These are phyloP conservation scores for Odontomyia ornata DNA, from an alignment of 2,888 invertebrate genomes.

Conservation along the genomic window DNA sequence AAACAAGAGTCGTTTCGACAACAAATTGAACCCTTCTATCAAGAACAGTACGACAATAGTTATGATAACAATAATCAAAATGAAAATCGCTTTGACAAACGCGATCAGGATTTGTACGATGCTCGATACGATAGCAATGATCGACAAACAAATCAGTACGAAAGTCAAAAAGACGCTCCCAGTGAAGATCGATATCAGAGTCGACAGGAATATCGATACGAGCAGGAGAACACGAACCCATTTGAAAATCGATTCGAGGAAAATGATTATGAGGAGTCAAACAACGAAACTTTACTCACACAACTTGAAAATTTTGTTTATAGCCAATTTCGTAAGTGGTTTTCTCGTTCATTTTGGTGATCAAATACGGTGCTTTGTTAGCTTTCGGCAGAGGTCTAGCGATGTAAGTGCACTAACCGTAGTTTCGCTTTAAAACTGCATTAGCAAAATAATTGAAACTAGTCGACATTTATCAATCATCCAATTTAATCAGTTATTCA, in stretches of 20 bases:
- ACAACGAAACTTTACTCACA: conserved; percentile 42
- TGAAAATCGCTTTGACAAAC: conserved; percentile 4
- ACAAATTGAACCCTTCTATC: conserved; percentile 36
- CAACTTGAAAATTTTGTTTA: conserved; percentile 34
- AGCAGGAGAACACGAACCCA: conserved; percentile 9
- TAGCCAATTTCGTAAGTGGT: conserved; percentile 21
- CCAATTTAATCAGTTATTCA: no score
- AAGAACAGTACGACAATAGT: conserved; percentile 36
- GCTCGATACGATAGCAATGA: background rate
- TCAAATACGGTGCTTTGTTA: background rate
- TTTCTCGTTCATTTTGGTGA: background rate
- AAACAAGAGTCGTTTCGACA: conserved; percentile 11
- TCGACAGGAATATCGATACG: background rate
- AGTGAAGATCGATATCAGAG: background rate
- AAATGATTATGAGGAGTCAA: conserved; percentile 19
- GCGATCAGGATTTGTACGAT: conserved; percentile 28
- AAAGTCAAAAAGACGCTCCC: background rate
- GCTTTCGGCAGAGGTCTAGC: background rate
- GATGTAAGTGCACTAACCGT: no score
- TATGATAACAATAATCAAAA: conserved; percentile 5
- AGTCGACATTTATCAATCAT: no score
- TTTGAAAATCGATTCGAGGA: conserved; percentile 40
- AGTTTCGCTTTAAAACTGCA: no score
- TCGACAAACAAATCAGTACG: background rate
- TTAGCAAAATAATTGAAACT: no score